phyloP scores from a whole-genome alignment of 2,113 vertebrate species.

The Prinia subflava region DNA sequence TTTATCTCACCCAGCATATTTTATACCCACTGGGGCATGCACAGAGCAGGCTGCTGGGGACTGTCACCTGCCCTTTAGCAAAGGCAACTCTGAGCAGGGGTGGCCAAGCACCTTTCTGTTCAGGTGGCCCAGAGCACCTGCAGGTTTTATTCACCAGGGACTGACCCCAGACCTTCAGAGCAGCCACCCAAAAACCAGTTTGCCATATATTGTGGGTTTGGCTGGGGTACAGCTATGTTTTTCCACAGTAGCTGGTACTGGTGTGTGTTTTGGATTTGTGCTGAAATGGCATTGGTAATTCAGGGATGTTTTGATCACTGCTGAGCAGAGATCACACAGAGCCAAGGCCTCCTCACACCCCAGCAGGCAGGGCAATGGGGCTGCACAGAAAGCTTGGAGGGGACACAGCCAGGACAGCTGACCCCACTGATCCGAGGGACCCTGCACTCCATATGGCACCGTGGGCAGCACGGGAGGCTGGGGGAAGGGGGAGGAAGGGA shows the following conservation, averaged over 20 bases:
- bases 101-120: not conserved
- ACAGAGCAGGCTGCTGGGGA: not conserved
- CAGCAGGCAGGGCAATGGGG: not conserved
- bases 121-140: too few species aligned
- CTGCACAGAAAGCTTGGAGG: not conserved
- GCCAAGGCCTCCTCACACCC: not conserved
- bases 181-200: not conserved
- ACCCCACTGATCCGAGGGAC: not conserved
- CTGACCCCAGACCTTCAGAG: not conserved
- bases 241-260: not conserved
- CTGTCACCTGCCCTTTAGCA: not conserved
- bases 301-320: fast-evolving
- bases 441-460: not conserved
- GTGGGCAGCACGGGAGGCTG: not conserved
- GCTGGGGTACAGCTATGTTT: not conserved
- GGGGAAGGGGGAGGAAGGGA: not conserved
- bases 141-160: too few species aligned
- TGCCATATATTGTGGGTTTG: not conserved
- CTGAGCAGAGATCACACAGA: not conserved
- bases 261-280: not conserved
- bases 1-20: not conserved
- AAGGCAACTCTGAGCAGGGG: fast-evolving
- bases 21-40: too few species aligned
- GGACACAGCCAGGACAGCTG: not conserved
- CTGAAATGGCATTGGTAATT: not conserved